Conservation (phyloP, 2,888 invertebrate genomes). For the Diaprepes abbreviatus region DNA sequence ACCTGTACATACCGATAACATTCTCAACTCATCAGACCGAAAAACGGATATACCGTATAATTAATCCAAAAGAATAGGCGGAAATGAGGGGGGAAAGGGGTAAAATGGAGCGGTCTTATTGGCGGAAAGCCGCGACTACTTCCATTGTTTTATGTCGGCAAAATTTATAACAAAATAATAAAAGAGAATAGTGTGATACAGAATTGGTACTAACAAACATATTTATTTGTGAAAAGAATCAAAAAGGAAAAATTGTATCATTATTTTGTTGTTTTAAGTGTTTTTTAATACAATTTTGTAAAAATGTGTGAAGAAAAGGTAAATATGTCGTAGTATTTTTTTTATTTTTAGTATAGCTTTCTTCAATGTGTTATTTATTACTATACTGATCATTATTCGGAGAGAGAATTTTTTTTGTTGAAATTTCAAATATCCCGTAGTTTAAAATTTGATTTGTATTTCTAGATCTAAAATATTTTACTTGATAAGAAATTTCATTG, state of each 20-base stretch:
- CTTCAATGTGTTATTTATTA: too few relatives aligned
- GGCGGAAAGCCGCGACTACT: slow-evolving; percentile 15
- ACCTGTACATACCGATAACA: slow-evolving; percentile 1
- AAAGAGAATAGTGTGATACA: not conserved
- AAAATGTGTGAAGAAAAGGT: not conserved
- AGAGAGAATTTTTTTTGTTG: too few relatives aligned
- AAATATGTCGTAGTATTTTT: not conserved
- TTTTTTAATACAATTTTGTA: not conserved
- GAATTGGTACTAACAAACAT: not conserved
- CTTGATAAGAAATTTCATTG: too few relatives aligned
- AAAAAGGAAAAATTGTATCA: not conserved
- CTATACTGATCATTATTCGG: too few relatives aligned
- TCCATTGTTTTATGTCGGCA: slow-evolving; percentile 32
- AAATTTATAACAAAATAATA: slow-evolving; percentile 24
- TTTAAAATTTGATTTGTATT: too few relatives aligned
- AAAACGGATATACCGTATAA: slow-evolving; percentile 62
- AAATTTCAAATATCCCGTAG: too few relatives aligned
- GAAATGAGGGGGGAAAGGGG: slow-evolving; percentile 56
- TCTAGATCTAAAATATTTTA: too few relatives aligned
- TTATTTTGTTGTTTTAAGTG: not conserved
- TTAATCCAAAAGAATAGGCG: slow-evolving; percentile 62
- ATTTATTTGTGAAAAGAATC: not conserved
- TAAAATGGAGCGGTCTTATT: slow-evolving; percentile 36
- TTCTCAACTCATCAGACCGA: slow-evolving; percentile 46
- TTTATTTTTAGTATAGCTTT: too few relatives aligned